Conservation (phyloP, 1,140 invertebrate genomes). For the Papilio aristodemus region DNA sequence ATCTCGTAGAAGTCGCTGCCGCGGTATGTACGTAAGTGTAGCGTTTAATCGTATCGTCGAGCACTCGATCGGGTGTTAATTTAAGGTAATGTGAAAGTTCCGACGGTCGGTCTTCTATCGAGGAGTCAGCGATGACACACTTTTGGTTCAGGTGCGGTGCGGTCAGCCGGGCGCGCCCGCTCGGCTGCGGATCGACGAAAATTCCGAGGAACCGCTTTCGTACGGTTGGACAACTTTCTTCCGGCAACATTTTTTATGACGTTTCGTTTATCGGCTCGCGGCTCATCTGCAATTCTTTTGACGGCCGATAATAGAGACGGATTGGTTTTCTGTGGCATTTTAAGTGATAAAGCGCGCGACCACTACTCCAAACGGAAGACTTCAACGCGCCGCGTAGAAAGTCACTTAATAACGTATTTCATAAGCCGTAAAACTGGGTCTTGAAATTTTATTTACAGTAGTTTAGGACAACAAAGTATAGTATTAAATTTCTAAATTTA, state of each 20-base stretch:
- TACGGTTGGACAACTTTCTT: slow-evolving; percentile 69
- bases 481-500: too few relatives aligned
- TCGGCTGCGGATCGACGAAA: slow-evolving; percentile 62
- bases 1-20: slow-evolving; percentile 19
- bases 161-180: slow-evolving; percentile 64
- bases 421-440: not conserved
- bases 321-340: slow-evolving; percentile 31
- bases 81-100: slow-evolving; percentile 79
- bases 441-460: not conserved
- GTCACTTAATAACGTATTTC: not conserved
- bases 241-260: slow-evolving; percentile 46
- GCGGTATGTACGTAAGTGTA: slow-evolving; percentile 37
- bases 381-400: slow-evolving; percentile 64
- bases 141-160: slow-evolving; percentile 74
- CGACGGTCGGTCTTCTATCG: slow-evolving; percentile 67
- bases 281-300: slow-evolving; percentile 36
- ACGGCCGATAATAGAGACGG: slow-evolving; percentile 27
- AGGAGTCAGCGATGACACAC: slow-evolving; percentile 75
- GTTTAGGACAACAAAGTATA: too few relatives aligned
- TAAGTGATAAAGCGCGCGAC: slow-evolving; percentile 44
- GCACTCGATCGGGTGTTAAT: slow-evolving; percentile 60
- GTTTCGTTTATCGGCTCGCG: slow-evolving; percentile 36
- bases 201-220: slow-evolving; percentile 73
- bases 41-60: slow-evolving; percentile 51
- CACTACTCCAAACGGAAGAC: slow-evolving; percentile 62